These are phyloP conservation scores for Bambusicola thoracicus DNA, from an alignment of 2,113 vertebrate species.

Conservation along the genomic window DNA sequence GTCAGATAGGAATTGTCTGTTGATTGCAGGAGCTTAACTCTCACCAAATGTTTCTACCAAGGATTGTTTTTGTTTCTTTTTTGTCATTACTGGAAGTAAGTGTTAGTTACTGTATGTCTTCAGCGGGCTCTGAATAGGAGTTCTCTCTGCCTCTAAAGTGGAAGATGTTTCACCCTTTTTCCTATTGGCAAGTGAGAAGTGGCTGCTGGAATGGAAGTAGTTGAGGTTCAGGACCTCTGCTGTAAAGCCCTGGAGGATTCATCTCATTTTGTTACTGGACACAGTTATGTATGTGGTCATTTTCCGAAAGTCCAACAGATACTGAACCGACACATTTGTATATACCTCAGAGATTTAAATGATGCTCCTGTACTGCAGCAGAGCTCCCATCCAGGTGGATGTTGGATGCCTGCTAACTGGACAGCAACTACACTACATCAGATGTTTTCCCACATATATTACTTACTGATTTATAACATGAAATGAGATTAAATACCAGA, in stretches of 20 bases:
- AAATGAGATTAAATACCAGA: background rate
- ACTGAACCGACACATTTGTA: background rate
- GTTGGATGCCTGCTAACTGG: background rate
- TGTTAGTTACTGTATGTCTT: background rate
- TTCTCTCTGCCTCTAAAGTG: background rate
- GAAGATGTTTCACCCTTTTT: background rate
- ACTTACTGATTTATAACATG: background rate
- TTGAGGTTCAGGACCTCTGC: background rate
- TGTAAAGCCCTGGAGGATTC: background rate
- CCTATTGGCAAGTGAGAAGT: background rate
- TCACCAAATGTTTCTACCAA: background rate
- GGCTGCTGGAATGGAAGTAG: background rate
- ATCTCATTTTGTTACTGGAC: background rate
- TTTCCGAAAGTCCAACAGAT: background rate
- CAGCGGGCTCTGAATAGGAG: background rate
- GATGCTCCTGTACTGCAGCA: background rate
- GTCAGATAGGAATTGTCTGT: background rate
- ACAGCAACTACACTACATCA: background rate
- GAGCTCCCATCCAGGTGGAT: background rate
- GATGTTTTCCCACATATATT: background rate
- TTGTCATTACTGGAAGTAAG: background rate
- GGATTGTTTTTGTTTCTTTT: fast-evolving
- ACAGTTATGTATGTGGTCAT: fast-evolving
- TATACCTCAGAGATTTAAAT: background rate
- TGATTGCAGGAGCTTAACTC: background rate